Evolutionary conservation across 2,888 invertebrate genomes (phyloP).

Genomic region (Sinhomidia bicolor): DNA sequence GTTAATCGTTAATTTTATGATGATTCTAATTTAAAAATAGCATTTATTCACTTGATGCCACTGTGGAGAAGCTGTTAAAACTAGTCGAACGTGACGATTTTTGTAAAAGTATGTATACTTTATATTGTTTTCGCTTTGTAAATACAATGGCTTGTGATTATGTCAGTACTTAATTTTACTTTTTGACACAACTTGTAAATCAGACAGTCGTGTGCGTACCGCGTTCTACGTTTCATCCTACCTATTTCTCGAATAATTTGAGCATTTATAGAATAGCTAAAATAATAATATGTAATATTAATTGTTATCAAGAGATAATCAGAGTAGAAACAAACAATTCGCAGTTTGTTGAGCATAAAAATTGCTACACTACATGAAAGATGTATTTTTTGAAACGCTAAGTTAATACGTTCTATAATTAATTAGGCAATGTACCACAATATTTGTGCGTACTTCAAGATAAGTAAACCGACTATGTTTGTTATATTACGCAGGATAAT

Average conservation of each 20-base stretch:
- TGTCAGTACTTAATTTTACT: constrained; percentile 5
- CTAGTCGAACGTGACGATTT: constrained; percentile 30
- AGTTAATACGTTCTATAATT: no score
- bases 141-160: not conserved
- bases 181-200: not conserved
- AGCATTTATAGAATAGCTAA: no score
- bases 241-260: no score
- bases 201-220: no score
- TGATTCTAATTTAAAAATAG: no score
- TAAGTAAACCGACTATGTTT: not conserved
- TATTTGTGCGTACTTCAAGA: no score
- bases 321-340: constrained; percentile 33
- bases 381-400: constrained; percentile 36
- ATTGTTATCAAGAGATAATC: constrained; percentile 5
- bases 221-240: no score
- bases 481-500: not conserved
- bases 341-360: constrained; percentile 28
- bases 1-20: not conserved
- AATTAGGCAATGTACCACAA: not conserved
- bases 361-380: not conserved
- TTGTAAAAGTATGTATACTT: not conserved
- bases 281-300: not conserved
- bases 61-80: not conserved
- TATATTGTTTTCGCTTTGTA: not conserved
- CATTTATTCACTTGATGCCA: not conserved